Conservation (phyloP, 2,113 vertebrate species). For the Oncorhynchus keta region DNA sequence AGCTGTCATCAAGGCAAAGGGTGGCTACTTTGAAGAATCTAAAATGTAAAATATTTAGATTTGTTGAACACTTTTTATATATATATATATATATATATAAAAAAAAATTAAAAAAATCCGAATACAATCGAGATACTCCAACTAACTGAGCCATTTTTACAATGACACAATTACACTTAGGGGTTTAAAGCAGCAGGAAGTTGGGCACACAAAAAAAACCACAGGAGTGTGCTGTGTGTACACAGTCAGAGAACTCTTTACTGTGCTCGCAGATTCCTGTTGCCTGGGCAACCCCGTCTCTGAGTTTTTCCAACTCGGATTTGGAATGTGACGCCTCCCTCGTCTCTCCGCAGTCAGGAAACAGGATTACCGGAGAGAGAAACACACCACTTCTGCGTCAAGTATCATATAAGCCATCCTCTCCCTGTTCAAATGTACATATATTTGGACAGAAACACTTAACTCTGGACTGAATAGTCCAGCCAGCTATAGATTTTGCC, state of each 20-base stretch:
- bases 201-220: constrained; percentile 46
- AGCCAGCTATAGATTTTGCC: constrained; percentile 33
- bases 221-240: constrained; percentile 62
- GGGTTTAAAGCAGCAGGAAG: constrained; percentile 55
- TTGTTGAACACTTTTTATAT: too few species aligned
- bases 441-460: constrained; percentile 21
- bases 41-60: too few species aligned
- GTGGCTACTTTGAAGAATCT: too few species aligned
- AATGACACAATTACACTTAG: constrained; percentile 41
- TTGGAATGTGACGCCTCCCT: constrained; percentile 51
- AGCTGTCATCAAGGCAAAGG: too few species aligned
- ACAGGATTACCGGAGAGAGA: constrained; percentile 55
- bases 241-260: constrained; percentile 44
- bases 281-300: constrained; percentile 71
- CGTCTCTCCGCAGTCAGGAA: constrained; percentile 52
- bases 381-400: constrained; percentile 33
- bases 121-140: not conserved
- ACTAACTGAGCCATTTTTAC: constrained; percentile 17
- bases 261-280: constrained; percentile 56
- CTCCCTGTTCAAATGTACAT: not conserved
- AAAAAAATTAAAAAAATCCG: too few species aligned
- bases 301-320: constrained; percentile 67
- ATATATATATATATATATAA: too few species aligned
- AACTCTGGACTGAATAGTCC: constrained; percentile 24
- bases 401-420: constrained; percentile 24